These are phyloP conservation scores for Muraenolepis orangiensis DNA, from an alignment of 2,797 vertebrate genomes.

Conservation along the genomic window DNA sequence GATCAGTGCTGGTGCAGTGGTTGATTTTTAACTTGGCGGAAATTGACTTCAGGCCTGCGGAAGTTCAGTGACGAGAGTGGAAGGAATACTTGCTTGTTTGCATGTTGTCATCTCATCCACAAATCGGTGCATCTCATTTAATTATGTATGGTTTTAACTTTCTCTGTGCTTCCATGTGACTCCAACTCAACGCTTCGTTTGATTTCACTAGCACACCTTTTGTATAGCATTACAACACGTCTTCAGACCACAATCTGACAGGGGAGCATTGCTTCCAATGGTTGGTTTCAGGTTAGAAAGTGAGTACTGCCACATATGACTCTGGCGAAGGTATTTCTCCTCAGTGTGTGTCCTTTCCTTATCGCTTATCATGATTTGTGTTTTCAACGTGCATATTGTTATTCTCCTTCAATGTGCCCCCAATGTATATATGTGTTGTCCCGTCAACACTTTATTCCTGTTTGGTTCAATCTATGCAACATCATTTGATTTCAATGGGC, in stretches of 20 bases:
- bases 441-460: conserved; percentile 59
- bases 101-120: not conserved
- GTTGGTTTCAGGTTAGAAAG: not conserved
- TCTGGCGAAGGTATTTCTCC: conserved; percentile 25
- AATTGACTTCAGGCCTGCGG: not conserved
- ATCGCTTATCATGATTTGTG: not conserved
- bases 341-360: conserved; percentile 53
- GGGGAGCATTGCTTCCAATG: not conserved
- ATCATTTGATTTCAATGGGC: conserved; percentile 62
- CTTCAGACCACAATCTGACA: not conserved
- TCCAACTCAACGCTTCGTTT: not conserved
- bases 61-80: not conserved
- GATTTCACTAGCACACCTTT: not conserved
- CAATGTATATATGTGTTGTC: conserved; percentile 45
- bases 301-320: not conserved
- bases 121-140: not conserved
- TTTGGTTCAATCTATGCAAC: conserved; percentile 82
- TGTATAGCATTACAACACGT: not conserved
- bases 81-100: not conserved
- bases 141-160: not conserved
- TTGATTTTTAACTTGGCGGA: not conserved
- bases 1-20: not conserved
- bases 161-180: not conserved
- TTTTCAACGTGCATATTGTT: not conserved
- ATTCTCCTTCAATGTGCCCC: conserved; percentile 14